Conservation (phyloP, 2,113 vertebrate genomes). For the Myocastor coypus region DNA sequence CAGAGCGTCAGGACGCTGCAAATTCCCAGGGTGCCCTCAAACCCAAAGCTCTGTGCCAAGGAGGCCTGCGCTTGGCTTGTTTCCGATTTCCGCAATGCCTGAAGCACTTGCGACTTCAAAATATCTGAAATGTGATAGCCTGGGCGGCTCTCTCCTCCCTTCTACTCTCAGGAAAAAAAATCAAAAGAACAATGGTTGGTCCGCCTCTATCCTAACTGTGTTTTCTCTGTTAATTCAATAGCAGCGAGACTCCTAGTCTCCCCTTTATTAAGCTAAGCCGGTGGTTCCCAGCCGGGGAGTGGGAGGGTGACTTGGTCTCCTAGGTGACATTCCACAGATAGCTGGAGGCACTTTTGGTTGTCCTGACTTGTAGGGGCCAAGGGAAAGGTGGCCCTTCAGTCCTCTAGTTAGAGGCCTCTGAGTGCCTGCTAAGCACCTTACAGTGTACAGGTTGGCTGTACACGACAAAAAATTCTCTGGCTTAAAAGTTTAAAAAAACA, state of each 20-base stretch:
- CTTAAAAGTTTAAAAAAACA: too few species aligned
- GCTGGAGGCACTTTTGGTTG: neutral
- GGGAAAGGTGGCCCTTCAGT: neutral
- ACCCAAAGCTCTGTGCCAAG: neutral
- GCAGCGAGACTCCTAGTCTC: neutral
- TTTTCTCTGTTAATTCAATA: neutral
- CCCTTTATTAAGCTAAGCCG: neutral
- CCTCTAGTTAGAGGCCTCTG: neutral
- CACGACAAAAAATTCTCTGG: neutral
- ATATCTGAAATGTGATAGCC: constrained; percentile 31
- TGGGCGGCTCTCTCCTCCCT: neutral
- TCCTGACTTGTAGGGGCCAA: neutral
- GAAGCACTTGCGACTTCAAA: neutral
- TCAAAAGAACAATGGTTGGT: neutral
- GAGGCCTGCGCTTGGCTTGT: neutral
- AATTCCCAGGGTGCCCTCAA: neutral
- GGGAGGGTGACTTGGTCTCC: neutral
- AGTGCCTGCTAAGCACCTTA: neutral
- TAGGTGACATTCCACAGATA: neutral
- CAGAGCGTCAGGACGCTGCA: neutral
- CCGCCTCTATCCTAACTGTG: neutral
- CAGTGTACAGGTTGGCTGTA: neutral
- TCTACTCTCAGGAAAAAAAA: constrained; percentile 43
- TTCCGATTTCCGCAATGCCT: constrained; percentile 9
- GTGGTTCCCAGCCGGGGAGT: neutral